Conservation (phyloP, 2,113 vertebrate genomes). For the Hippocampus zosterae region DNA sequence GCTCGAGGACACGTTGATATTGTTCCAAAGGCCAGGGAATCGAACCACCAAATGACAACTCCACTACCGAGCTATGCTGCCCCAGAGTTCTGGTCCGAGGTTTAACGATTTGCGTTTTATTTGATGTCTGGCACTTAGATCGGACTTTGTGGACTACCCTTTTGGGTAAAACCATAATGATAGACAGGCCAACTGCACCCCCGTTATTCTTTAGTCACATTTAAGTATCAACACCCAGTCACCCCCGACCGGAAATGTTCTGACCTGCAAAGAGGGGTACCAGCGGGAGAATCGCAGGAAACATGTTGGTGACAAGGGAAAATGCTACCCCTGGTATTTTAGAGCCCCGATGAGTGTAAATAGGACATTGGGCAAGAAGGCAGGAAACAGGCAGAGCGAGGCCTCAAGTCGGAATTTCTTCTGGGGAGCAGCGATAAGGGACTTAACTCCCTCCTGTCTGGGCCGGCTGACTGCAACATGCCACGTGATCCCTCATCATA, state of each 20-base stretch:
- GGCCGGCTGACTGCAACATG: constrained; percentile 53
- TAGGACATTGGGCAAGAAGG: constrained; percentile 91
- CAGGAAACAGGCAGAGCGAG: constrained; percentile 88
- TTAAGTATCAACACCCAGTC: constrained; percentile 53
- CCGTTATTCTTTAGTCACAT: constrained; percentile 44
- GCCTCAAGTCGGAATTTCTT: constrained; percentile 90
- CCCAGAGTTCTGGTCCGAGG: no score
- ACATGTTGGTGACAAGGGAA: constrained; percentile 82
- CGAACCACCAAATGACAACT: not conserved
- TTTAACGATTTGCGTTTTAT: not conserved
- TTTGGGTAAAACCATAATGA: not conserved
- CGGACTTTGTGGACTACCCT: not conserved
- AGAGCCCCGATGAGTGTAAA: constrained; percentile 84
- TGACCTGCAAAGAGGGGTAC: constrained; percentile 60
- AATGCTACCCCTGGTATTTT: constrained; percentile 88
- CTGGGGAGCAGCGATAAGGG: constrained; percentile 89
- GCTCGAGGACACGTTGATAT: no score
- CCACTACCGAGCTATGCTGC: no score
- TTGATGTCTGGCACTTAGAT: not conserved
- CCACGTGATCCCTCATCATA: constrained; percentile 57
- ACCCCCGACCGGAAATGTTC: constrained; percentile 56
- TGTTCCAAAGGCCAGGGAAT: not conserved
- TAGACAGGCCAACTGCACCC: constrained; percentile 4
- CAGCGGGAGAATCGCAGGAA: constrained; percentile 80
- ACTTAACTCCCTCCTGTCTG: constrained; percentile 83